Base-by-base conservation (phyloP, 2,888 invertebrate genomes). In the Drosophila tanythrix region DNA sequence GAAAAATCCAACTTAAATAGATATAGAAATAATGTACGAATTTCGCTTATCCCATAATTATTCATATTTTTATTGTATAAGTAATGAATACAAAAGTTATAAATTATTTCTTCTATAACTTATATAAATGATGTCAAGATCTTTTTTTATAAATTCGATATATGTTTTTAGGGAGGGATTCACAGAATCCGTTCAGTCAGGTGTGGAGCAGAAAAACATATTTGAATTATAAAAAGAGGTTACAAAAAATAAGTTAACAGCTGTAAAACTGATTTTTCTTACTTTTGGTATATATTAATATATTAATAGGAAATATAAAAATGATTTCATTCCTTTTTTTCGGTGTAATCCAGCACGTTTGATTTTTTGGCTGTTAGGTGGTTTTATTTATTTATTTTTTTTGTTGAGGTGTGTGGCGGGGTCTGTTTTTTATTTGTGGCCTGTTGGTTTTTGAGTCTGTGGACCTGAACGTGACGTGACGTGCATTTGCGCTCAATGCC, bases 401-500 rank as follows among this genome's bases (percentile, higher is more conserved):
- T 36, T 61, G 50, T 51, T 25, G 21, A 36, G 15, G 51, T 63
- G 33, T 52, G 56, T 21, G 63, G 66, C 53, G 80, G 53, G 80
- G 70, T 77, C 66, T 70, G 60, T 46, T 71, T 71, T 79, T 90
- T 90, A 83, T 90, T 86, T 86, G 88, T 73, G 86, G 83, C 74
- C 71, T 79, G 88, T 84, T 85, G 89, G 89, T 79, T 83, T 82
- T 75, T 70, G 76, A 84, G 71, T 89, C 71, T 58, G 75, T 66
- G 43, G 64, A 58, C 18, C 61, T 86, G 84, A 79, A 89, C 84
- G 84, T 84, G 84, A 84, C 85, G 88, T 73, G 88, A 84, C 85
- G 88, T 73, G 88, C 85, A 84, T 84, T 84, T 89, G 70, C 82
- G 82, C 82, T 74, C 63, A 59, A 33, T 76, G 88, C 76, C 89